Percentiles rank a stretch among this genome's conserved stretches.
Evolutionary conservation across 1,140 invertebrate genomes (phyloP).

Genomic region (Helicoverpa zea): DNA sequence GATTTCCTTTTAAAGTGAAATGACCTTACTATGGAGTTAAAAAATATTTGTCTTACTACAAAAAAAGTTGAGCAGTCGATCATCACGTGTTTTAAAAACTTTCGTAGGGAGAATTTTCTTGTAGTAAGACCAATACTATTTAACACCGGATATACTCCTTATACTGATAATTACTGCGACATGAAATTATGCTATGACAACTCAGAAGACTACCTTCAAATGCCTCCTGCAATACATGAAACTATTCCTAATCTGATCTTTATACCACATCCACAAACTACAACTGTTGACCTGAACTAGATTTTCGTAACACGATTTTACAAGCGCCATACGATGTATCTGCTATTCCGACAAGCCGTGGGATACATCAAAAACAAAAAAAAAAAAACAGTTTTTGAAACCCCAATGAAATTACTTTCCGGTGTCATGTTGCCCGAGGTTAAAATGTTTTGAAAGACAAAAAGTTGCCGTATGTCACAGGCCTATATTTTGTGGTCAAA

Average conservation of each 20-base stretch:
- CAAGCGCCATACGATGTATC: neutral
- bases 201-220: too few relatives aligned
- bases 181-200: too few relatives aligned
- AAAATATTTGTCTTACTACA: too few relatives aligned
- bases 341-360: neutral
- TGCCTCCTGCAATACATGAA: too few relatives aligned
- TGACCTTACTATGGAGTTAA: too few relatives aligned
- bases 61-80: too few relatives aligned
- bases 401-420: slow-evolving; percentile 26
- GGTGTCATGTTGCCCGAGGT: slow-evolving; percentile 6
- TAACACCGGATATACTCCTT: too few relatives aligned
- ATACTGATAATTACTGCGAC: too few relatives aligned
- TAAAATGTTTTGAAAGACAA: slow-evolving; percentile 10
- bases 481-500: slow-evolving; percentile 18
- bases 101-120: too few relatives aligned
- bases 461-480: neutral
- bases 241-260: neutral
- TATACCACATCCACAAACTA: neutral
- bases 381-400: slow-evolving; percentile 13
- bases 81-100: too few relatives aligned
- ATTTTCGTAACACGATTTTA: neutral
- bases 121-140: too few relatives aligned
- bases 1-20: too few relatives aligned
- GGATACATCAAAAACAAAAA: neutral
- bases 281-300: neutral